phyloP scores from a whole-genome alignment of 2,888 invertebrate genomes.

The Plebejus argus region DNA sequence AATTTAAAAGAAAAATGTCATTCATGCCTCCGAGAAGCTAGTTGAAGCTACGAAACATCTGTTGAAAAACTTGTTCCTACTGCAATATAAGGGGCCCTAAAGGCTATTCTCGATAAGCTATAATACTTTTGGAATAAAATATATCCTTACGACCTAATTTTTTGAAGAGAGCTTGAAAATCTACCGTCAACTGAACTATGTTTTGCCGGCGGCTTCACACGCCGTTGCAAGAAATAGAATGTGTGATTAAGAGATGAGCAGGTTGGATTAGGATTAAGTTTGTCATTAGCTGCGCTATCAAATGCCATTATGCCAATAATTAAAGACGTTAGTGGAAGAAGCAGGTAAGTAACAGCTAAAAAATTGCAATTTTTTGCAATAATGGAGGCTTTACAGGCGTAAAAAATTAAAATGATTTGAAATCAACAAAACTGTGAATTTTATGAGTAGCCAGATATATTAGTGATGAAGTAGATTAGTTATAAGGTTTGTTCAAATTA shows the following conservation, averaged over 20 bases:
- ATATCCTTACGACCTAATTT: background rate
- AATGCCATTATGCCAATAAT: no score
- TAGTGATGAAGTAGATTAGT: no score
- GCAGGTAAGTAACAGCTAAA: no score
- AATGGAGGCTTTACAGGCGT: no score
- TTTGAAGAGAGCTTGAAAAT: background rate
- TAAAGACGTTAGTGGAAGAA: no score
- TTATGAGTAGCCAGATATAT: no score
- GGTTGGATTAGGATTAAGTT: background rate
- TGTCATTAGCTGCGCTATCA: no score
- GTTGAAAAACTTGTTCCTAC: slow-evolving; percentile 4
- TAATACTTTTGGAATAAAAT: background rate
- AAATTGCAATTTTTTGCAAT: no score
- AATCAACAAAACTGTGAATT: no score
- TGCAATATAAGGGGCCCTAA: background rate
- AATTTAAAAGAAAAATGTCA: slow-evolving; percentile 15
- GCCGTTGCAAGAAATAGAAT: background rate
- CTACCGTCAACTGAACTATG: background rate
- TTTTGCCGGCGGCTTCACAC: background rate
- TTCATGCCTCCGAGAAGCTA: background rate
- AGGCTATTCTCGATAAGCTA: background rate
- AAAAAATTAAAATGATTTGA: no score
- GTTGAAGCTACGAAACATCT: background rate
- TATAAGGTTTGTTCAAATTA: no score
- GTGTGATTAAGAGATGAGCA: background rate